Evolutionary conservation across 2,113 vertebrate genomes (phyloP).

Genomic region (Typhlomys cinereus): DNA sequence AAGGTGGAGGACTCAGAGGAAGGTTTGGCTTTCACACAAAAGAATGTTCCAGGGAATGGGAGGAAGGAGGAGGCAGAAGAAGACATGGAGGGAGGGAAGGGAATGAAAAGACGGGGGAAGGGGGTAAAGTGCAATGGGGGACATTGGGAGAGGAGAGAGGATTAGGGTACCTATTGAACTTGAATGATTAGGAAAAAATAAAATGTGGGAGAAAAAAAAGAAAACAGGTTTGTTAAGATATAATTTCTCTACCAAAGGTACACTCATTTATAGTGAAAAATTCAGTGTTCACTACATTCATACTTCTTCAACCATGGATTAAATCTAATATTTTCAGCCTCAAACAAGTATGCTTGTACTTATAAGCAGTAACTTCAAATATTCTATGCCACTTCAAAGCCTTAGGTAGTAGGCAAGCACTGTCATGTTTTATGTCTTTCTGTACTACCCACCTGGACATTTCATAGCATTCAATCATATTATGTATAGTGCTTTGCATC

Average conservation of each 20-base stretch:
- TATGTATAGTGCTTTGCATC: not conserved
- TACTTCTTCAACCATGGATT: not conserved
- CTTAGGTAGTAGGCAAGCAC: not conserved
- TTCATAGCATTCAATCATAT: not conserved
- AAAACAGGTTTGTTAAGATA: not conserved
- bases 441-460: not conserved
- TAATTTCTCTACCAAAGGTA: not conserved
- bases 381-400: not conserved
- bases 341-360: not conserved
- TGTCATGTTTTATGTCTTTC: not conserved
- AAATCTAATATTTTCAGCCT: not conserved
- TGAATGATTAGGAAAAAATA: too few species aligned
- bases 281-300: not conserved
- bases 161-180: too few species aligned
- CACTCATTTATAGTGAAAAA: not conserved
- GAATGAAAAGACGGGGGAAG: too few species aligned
- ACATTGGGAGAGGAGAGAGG: too few species aligned
- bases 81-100: too few species aligned
- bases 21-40: too few species aligned
- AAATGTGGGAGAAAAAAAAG: not conserved
- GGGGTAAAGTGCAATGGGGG: too few species aligned
- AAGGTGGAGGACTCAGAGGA: too few species aligned
- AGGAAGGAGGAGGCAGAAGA: too few species aligned
- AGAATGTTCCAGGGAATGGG: too few species aligned
- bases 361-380: not conserved